Base-by-base conservation (phyloP, 2,797 vertebrate species). In the Squalus acanthias region DNA sequence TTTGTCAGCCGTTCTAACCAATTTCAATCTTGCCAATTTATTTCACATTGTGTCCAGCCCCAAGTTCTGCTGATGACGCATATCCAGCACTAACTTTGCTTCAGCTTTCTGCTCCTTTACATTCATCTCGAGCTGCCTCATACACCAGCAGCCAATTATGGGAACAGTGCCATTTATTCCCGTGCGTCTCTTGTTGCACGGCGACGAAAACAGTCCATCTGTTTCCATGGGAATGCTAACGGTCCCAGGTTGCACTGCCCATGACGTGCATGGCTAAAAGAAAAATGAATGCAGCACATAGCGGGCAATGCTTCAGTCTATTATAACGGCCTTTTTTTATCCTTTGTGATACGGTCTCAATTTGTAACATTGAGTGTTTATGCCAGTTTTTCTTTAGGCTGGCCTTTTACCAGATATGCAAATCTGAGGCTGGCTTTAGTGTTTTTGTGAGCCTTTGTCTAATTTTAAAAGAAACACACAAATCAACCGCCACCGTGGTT, bases 201-300 rank as follows among this genome's bases (percentile, higher is more conserved):
- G 91, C 91, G 65, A 93, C 65, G 10, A 13, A 93, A 93, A 69
- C 63, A 93, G 91, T 69, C 65, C 39, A 24, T 69, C 63, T 93
- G 91, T 93, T 93, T 93, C 91, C 91, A 93, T 93, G 65, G 91
- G 33, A 93, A 93, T 46, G 65, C 65, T 67, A 46, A 69, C n/a
- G 69, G 91, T 67, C 65, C 91, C 91, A 93, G 39, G 91, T 46
- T 93, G 63, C 91, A 10, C 91, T 93, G 65, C 65, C 88, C 65
- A 69, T 93, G 91, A 69, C 6, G 60, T n/a, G 88, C 88, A 63
- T 6, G 60, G n/a, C 9, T 26, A 93, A 69, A 69, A 46, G 20
- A 46, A 93, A 69, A 93, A 93, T 69, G n/a, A 69, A 93, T 67
- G 91, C 91, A 93, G 91, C 22, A 24, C n/a, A n/a, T 46, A 46